Conservation (phyloP, 2,113 vertebrate species). For the Notothenia rossii region DNA sequence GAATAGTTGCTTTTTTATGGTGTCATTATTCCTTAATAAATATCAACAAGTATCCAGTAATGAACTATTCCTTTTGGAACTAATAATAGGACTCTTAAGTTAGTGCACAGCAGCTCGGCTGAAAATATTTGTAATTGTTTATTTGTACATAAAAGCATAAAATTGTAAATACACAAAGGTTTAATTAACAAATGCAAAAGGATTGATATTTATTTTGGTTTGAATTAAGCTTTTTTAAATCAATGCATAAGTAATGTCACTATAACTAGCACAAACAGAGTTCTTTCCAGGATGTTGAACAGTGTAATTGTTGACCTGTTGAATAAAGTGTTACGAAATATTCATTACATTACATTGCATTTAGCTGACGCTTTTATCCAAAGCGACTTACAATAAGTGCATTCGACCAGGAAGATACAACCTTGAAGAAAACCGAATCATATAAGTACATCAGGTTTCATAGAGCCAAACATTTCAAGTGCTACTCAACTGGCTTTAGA, state of each 20-base stretch:
- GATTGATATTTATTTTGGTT: neutral
- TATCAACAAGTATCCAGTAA: neutral
- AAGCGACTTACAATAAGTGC: too few relatives aligned
- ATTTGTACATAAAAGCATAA: neutral
- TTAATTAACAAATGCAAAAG: neutral
- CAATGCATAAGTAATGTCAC: neutral
- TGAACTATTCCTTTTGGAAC: too few relatives aligned
- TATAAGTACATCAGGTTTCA: too few relatives aligned
- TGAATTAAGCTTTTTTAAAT: neutral
- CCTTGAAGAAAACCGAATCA: too few relatives aligned
- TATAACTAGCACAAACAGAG: neutral
- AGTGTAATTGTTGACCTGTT: neutral
- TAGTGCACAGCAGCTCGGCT: neutral
- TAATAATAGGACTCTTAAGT: too few relatives aligned
- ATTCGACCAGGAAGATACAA: too few relatives aligned
- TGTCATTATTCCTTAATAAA: neutral
- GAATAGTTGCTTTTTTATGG: neutral
- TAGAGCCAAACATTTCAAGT: too few relatives aligned
- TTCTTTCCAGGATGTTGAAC: neutral
- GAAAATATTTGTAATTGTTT: neutral
- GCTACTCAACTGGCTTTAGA: too few relatives aligned
- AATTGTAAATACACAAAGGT: neutral
- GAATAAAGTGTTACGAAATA: neutral
- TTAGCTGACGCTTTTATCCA: too few relatives aligned
- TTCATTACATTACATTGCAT: too few relatives aligned